A percentile compares a stretch with the other conserved stretches of the same genome.
Evolutionary conservation across 2,888 invertebrate species (phyloP).

Genomic region (Petrolisthes manimaculis): DNA sequence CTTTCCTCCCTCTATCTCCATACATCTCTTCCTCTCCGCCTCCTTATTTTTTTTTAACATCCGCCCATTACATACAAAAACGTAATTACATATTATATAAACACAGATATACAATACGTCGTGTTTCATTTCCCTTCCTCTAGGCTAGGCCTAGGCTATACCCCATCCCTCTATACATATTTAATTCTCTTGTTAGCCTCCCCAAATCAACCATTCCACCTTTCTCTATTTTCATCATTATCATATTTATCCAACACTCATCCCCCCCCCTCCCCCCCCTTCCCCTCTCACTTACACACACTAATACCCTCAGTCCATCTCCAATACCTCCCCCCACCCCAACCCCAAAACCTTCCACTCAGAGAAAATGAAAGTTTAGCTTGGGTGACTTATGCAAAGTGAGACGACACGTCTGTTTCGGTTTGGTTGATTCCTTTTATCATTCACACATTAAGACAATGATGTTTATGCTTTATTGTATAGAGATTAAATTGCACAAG

Average conservation of each 20-base stretch:
- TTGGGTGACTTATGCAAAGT: too few species aligned
- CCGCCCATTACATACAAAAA: too few species aligned
- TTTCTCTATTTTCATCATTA: conserved; percentile 3
- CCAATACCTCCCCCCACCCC: background rate
- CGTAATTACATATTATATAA: too few species aligned
- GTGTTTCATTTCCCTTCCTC: too few species aligned
- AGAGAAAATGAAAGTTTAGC: background rate
- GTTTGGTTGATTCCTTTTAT: background rate
- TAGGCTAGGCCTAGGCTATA: background rate
- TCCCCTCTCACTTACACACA: background rate
- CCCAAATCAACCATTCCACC: background rate
- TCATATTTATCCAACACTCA: background rate
- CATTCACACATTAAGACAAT: too few species aligned
- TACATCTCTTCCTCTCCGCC: too few species aligned
- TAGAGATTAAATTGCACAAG: background rate
- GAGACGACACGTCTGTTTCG: background rate
- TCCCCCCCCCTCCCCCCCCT: background rate
- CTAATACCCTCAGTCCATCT: background rate
- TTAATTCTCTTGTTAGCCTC: background rate
- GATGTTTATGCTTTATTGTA: background rate
- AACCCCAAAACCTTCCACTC: background rate
- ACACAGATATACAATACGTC: too few species aligned
- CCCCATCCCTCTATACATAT: conserved; percentile 2
- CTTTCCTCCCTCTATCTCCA: conserved; percentile 6
- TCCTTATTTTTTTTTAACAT: background rate